Percentiles rank a stretch among this genome's conserved stretches.
These are phyloP conservation scores for Tortricodes alternella DNA, from an alignment of 2,888 invertebrate species.

Conservation along the genomic window DNA sequence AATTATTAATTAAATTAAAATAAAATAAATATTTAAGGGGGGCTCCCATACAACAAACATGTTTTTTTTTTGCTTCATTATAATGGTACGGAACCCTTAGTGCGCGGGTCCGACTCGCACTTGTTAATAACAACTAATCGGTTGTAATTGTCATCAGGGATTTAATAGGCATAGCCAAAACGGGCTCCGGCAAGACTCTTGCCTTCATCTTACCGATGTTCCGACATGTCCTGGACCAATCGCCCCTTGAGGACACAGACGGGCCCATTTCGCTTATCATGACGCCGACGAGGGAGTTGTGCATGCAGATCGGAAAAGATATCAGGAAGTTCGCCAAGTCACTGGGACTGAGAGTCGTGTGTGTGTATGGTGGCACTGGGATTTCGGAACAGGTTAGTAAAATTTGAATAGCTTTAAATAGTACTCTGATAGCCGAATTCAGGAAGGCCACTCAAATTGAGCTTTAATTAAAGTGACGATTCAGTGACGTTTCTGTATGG, in stretches of 20 bases:
- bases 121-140: neutral
- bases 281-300: conserved; percentile 98
- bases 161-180: conserved; percentile 99
- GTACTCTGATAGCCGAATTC: too few relatives aligned
- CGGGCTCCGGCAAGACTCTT: conserved; percentile 98
- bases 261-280: conserved; percentile 98
- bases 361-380: conserved; percentile 99
- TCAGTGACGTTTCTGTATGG: too few relatives aligned
- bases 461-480: too few relatives aligned
- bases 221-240: conserved; percentile 96
- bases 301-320: conserved; percentile 99
- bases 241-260: conserved; percentile 96
- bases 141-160: conserved; percentile 75
- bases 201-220: conserved; percentile 99
- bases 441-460: too few relatives aligned
- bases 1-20: too few relatives aligned
- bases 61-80: too few relatives aligned
- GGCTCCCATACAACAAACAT: too few relatives aligned
- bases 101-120: too few relatives aligned
- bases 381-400: conserved; percentile 90
- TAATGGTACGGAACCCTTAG: too few relatives aligned
- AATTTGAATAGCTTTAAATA: neutral
- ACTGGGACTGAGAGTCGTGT: conserved; percentile 92
- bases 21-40: too few relatives aligned
- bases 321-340: conserved; percentile 97